Percentiles rank a stretch among this genome's conserved stretches.
phyloP scores from a whole-genome alignment of 2,113 vertebrate genomes.

The Syngnathoides biaculeatus region DNA sequence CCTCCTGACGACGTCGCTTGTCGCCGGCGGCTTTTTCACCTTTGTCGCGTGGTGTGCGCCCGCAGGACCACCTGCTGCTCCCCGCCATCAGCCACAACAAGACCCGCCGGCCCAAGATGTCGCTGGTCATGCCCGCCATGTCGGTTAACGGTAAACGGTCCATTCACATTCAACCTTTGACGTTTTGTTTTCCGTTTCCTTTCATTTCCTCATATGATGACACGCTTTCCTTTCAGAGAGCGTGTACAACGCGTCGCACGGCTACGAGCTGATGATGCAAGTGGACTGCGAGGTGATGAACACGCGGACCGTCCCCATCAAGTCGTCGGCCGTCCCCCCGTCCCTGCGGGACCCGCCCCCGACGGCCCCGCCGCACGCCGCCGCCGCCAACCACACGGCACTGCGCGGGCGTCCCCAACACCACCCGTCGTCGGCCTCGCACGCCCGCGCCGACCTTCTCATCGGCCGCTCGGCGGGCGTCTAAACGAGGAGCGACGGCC shows the following conservation, averaged over 20 bases:
- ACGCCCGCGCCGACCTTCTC: constrained; percentile 47
- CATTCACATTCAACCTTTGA: too few relatives aligned
- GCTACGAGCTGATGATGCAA: constrained; percentile 95
- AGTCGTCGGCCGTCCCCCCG: constrained; percentile 85
- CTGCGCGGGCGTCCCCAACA: constrained; percentile 61
- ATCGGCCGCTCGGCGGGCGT: constrained; percentile 68
- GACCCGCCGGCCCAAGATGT: constrained; percentile 88
- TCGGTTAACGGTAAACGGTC: constrained; percentile 81
- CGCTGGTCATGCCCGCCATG: constrained; percentile 91
- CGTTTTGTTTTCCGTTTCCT: too few relatives aligned
- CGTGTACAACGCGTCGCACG: constrained; percentile 74
- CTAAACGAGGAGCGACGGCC: constrained; percentile 28
- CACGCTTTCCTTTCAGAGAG: constrained; percentile 70
- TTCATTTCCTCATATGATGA: too few relatives aligned
- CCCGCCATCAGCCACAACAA: constrained; percentile 93
- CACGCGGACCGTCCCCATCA: constrained; percentile 89
- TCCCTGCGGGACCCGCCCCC: constrained; percentile 74
- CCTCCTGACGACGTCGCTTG: background rate
- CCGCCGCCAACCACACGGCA: constrained; percentile 70
- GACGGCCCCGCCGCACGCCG: constrained; percentile 26
- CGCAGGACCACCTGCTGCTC: constrained; percentile 84
- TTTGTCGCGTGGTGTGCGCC: background rate
- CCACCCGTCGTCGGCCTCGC: constrained; percentile 28
- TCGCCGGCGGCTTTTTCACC: background rate
- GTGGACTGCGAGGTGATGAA: constrained; percentile 94